These are phyloP conservation scores for Leptoclinus maculatus DNA, from an alignment of 2,797 vertebrate species.

Conservation along the genomic window DNA sequence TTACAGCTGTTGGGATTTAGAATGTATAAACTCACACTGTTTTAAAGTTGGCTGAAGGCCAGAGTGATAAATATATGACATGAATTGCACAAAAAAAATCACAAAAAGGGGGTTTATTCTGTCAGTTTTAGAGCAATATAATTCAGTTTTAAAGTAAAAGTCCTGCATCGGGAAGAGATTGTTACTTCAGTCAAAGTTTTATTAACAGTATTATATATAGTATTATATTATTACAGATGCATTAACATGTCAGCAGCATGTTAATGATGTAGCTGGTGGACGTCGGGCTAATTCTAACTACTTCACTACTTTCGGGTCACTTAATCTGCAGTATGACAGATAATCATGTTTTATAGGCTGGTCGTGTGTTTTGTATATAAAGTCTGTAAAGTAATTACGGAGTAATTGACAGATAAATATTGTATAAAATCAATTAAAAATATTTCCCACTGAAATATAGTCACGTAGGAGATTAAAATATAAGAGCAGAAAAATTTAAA, in stretches of 20 bases:
- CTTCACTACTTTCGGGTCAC: background rate
- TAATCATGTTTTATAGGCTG: background rate
- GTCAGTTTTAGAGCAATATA: background rate
- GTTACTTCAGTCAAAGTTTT: background rate
- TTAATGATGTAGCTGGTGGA: background rate
- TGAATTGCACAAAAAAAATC: background rate
- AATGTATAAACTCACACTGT: background rate
- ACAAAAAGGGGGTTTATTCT: background rate
- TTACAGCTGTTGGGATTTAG: background rate
- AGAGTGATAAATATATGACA: background rate
- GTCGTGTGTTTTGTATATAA: background rate
- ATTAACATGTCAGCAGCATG: background rate
- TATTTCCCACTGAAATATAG: background rate
- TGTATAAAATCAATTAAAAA: background rate
- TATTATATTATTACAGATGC: background rate
- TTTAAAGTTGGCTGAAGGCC: background rate
- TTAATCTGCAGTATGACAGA: background rate
- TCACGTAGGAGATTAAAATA: background rate
- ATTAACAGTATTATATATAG: background rate
- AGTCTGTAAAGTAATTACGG: background rate
- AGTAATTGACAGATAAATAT: too few species aligned
- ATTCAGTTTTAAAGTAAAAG: background rate
- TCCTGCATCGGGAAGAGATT: background rate
- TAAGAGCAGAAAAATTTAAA: background rate
- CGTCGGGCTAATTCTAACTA: background rate